These are phyloP conservation scores for Kryptolebias marmoratus DNA, from an alignment of 2,113 vertebrate species.

Conservation along the genomic window DNA sequence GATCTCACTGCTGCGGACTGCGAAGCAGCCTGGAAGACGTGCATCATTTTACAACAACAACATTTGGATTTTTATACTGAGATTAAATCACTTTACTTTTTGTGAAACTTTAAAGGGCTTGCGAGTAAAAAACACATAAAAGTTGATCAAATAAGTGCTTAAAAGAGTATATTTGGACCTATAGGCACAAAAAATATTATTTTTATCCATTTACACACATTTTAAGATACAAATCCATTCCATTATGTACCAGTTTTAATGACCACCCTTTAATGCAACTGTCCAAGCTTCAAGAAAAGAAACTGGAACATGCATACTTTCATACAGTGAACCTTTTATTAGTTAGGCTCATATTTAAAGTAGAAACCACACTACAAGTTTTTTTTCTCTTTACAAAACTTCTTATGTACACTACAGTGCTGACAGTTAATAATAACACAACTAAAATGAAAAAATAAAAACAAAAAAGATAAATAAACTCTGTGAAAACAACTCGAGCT, in stretches of 20 bases:
- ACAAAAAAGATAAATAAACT: conserved; percentile 91
- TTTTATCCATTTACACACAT: neutral
- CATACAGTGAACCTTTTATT: conserved; percentile 90
- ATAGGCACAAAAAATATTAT: too few species aligned
- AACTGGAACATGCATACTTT: neutral
- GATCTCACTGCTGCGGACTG: conserved; percentile 32
- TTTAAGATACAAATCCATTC: too few species aligned
- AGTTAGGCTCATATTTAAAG: conserved; percentile 92
- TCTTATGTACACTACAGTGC: conserved; percentile 99
- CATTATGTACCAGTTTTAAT: too few species aligned
- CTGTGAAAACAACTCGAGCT: conserved; percentile 83
- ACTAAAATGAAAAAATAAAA: conserved; percentile 56
- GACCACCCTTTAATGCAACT: too few species aligned
- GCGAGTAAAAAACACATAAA: too few species aligned
- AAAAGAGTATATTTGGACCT: too few species aligned
- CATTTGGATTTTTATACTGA: too few species aligned
- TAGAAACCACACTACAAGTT: conserved; percentile 98
- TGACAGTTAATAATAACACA: conserved; percentile 87
- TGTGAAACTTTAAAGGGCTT: too few species aligned
- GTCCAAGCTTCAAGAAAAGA: neutral
- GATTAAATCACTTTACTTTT: too few species aligned
- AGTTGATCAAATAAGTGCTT: too few species aligned
- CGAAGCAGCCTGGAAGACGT: too few species aligned
- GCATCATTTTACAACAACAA: too few species aligned
- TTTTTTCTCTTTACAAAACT: conserved; percentile 85